phyloP scores from a whole-genome alignment of 2,888 invertebrate species.

The Lysandra bellargus region DNA sequence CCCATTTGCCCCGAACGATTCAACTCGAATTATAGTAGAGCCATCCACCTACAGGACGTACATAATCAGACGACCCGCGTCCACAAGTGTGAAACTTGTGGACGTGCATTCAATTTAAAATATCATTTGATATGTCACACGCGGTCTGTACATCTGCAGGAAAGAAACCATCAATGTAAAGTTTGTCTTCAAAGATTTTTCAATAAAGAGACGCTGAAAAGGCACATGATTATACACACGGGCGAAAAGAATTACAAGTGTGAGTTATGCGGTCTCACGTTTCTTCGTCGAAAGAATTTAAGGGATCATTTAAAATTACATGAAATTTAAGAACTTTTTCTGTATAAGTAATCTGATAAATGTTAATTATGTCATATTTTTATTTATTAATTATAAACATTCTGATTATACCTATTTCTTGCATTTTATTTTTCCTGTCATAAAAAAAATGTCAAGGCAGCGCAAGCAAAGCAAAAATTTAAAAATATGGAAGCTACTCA shows the following conservation, averaged over 20 bases:
- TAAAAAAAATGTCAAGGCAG: no score
- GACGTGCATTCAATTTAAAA: conserved; percentile 67
- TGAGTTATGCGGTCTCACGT: conserved; percentile 75
- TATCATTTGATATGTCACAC: conserved; percentile 72
- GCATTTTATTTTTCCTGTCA: neutral
- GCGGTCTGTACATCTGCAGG: conserved; percentile 71
- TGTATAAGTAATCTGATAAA: neutral
- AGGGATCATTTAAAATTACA: conserved; percentile 70
- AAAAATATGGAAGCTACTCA: no score
- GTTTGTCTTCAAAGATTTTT: conserved; percentile 77
- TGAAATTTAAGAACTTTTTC: conserved; percentile 51
- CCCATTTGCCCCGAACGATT: conserved; percentile 73
- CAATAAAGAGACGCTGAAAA: conserved; percentile 77
- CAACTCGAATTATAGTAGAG: conserved; percentile 70
- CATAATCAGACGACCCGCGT: conserved; percentile 72
- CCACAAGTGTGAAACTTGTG: conserved; percentile 71
- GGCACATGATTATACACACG: conserved; percentile 80
- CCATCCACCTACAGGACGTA: conserved; percentile 72
- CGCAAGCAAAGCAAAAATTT: no score
- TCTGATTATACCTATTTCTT: neutral
- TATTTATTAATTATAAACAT: neutral
- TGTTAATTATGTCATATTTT: neutral
- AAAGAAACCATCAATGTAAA: conserved; percentile 76
- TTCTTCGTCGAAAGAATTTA: conserved; percentile 69
- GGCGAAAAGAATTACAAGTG: conserved; percentile 80